These are phyloP conservation scores for Zoanthus sansibaricus DNA, from an alignment of 92 coral and sea anemone species.

Conservation along the genomic window DNA sequence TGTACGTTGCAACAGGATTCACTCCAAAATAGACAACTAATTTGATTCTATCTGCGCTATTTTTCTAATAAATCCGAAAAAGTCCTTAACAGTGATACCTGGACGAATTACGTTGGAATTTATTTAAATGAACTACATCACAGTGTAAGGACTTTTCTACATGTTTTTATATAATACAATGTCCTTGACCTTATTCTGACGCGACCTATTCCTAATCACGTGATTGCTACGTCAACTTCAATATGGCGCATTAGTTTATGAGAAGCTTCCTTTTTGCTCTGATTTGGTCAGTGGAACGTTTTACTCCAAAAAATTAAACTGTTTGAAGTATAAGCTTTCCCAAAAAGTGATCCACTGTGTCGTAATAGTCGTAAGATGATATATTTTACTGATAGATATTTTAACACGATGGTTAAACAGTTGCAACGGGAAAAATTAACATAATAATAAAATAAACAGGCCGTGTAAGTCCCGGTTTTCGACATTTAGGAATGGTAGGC, in stretches of 20 bases:
- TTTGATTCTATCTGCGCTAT: not conserved
- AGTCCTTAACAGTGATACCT: not conserved
- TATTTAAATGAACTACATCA: slow-evolving; percentile 3
- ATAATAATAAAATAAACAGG: not conserved
- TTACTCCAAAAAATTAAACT: too few relatives aligned
- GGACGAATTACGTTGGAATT: slow-evolving; percentile 10
- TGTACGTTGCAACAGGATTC: not conserved
- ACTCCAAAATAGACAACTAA: not conserved
- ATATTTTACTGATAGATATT: not conserved
- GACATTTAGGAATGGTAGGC: not conserved
- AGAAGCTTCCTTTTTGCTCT: too few relatives aligned
- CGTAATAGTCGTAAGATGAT: too few relatives aligned
- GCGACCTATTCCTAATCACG: not conserved
- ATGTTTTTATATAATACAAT: slow-evolving; percentile 4
- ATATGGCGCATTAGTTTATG: too few relatives aligned
- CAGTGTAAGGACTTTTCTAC: not conserved
- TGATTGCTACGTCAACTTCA: too few relatives aligned
- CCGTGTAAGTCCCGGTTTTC: not conserved
- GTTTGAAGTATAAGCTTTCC: not conserved
- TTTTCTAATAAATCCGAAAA: not conserved
- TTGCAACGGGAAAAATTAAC: not conserved
- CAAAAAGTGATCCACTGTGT: not conserved
- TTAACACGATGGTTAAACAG: not conserved
- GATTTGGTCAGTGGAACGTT: too few relatives aligned
- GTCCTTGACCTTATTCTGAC: not conserved